phyloP scores from a whole-genome alignment of 92 coral and sea anemone genomes.

The Zoanthus sociatus region DNA sequence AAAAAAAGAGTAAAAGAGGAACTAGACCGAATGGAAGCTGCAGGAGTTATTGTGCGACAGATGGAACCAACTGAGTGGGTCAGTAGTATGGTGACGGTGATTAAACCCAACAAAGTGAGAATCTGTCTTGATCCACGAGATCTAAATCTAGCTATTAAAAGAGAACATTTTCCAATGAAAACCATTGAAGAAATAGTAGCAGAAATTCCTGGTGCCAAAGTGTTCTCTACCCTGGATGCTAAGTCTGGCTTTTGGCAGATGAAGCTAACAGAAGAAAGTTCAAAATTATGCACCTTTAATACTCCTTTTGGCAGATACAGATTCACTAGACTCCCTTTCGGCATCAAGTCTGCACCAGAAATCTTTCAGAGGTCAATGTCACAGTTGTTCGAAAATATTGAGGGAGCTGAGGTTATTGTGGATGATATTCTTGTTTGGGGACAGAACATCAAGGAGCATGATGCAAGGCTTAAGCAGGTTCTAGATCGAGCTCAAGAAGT shows the following conservation, averaged over 20 bases:
- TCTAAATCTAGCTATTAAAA: conserved; percentile 56
- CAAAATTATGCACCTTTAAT: not conserved
- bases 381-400: not conserved
- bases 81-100: conserved; percentile 66
- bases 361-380: not conserved
- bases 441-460: conserved; percentile 27
- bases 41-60: conserved; percentile 58
- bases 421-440: not conserved
- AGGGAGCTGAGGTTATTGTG: not conserved
- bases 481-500: conserved; percentile 59
- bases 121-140: conserved; percentile 69
- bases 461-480: conserved; percentile 30
- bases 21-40: conserved; percentile 53
- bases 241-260: conserved; percentile 42
- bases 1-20: conserved; percentile 50
- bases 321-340: not conserved
- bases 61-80: conserved; percentile 73
- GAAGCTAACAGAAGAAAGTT: conserved; percentile 57
- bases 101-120: conserved; percentile 72
- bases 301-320: conserved; percentile 9
- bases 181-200: conserved; percentile 66
- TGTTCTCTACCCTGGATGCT: conserved; percentile 65
- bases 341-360: not conserved
- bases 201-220: conserved; percentile 56
- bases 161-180: conserved; percentile 69